These are phyloP conservation scores for Onychostruthus taczanowskii DNA, from an alignment of 2,113 vertebrate species.

Conservation along the genomic window DNA sequence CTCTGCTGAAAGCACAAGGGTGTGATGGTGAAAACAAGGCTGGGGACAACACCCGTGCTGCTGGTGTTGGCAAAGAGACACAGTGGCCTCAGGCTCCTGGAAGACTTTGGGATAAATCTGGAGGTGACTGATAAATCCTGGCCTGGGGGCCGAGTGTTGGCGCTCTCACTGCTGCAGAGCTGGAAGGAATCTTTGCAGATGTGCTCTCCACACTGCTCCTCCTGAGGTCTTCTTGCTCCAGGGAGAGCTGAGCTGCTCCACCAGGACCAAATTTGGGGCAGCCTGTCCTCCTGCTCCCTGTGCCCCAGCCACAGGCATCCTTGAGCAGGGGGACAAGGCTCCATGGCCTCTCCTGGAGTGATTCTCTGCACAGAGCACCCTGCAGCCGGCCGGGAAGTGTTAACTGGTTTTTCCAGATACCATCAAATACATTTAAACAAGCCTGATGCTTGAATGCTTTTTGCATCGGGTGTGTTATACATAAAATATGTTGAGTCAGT, in stretches of 20 bases:
- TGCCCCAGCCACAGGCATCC: not conserved
- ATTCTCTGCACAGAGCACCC: slow-evolving; percentile 17
- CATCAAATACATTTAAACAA: slow-evolving; percentile 97
- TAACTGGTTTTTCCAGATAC: slow-evolving; percentile 88
- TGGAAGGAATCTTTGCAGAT: not conserved
- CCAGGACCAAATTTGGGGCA: not conserved
- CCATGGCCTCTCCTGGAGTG: not conserved
- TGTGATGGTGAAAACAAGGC: not conserved
- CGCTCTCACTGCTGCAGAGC: accelerated
- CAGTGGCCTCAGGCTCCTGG: accelerated
- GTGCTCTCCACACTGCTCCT: not conserved
- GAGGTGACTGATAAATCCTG: not conserved
- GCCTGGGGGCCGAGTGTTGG: not conserved
- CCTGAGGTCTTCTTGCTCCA: not conserved
- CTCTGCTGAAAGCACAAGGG: not conserved
- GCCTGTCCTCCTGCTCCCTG: not conserved
- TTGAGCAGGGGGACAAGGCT: not conserved
- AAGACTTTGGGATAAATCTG: not conserved
- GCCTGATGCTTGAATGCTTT: slow-evolving; percentile 94
- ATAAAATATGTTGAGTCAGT: slow-evolving; percentile 97
- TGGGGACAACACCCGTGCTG: accelerated
- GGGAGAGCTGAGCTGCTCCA: not conserved
- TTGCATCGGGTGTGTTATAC: slow-evolving; percentile 93
- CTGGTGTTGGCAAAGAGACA: not conserved
- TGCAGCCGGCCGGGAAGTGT: slow-evolving; percentile 49